phyloP scores from a whole-genome alignment of 2,888 invertebrate genomes.

The Drosophila nigritarsus region DNA sequence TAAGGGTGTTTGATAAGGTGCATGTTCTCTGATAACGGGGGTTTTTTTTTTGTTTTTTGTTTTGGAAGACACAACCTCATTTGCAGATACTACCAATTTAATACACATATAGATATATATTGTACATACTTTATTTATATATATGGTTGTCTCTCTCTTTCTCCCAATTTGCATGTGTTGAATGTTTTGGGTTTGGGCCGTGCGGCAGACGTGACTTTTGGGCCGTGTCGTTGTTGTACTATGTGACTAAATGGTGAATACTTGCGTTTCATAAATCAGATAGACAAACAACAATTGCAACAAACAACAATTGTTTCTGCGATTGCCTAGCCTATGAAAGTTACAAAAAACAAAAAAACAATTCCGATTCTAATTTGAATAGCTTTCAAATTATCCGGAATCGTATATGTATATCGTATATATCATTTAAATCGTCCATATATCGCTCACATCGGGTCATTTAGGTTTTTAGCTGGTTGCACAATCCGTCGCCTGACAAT shows the following conservation, averaged over 20 bases:
- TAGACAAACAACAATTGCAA: slow-evolving; percentile 14
- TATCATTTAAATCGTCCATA: neutral
- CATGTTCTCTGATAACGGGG: neutral
- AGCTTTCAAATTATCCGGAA: neutral
- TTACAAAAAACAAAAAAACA: neutral
- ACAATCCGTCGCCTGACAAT: neutral
- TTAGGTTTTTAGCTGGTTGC: slow-evolving; percentile 1
- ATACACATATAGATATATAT: neutral
- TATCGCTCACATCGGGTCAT: neutral
- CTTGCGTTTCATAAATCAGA: slow-evolving; percentile 59
- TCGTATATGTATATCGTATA: neutral
- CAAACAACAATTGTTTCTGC: slow-evolving; percentile 12
- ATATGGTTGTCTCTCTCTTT: neutral
- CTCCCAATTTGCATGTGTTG: neutral
- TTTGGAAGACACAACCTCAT: neutral
- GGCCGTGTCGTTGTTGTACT: slow-evolving; percentile 32
- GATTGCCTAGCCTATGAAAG: slow-evolving; percentile 2
- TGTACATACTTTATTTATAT: neutral
- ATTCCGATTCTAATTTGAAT: neutral
- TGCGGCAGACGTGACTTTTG: slow-evolving; percentile 65
- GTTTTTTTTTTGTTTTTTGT: neutral
- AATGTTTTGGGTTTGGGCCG: neutral
- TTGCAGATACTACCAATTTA: slow-evolving; percentile 11
- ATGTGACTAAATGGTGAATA: slow-evolving; percentile 71
- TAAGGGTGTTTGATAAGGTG: neutral